These are phyloP conservation scores for Hydrocynus forskahlii DNA, from an alignment of 2,797 vertebrate species.

Conservation along the genomic window DNA sequence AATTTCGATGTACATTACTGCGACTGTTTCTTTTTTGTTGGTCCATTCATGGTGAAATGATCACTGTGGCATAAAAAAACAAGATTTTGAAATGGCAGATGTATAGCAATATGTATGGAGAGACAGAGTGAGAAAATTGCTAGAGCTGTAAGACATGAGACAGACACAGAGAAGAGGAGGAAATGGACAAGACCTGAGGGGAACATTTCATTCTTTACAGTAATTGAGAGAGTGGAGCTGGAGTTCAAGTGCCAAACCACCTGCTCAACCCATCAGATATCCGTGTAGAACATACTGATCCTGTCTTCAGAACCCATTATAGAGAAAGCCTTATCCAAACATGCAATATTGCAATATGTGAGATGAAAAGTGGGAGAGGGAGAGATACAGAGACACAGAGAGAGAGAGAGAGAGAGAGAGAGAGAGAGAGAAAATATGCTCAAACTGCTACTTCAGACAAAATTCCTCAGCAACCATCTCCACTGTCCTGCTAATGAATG, in stretches of 20 bases:
- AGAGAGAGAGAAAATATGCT: background rate
- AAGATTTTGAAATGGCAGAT: background rate
- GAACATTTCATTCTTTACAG: constrained; percentile 1
- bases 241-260: background rate
- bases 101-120: background rate
- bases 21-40: no score
- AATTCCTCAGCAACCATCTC: constrained; percentile 22
- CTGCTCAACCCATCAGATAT: constrained; percentile 16
- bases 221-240: constrained; percentile 32
- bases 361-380: background rate
- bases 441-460: constrained; percentile 18
- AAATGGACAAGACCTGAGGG: constrained; percentile 23
- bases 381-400: background rate
- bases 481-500: constrained; percentile 34
- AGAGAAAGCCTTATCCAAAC: constrained; percentile 4
- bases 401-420: background rate
- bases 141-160: background rate
- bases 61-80: no score
- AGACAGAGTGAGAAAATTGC: background rate
- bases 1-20: no score
- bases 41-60: background rate
- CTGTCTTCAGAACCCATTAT: constrained; percentile 26
- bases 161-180: background rate
- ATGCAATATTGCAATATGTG: background rate
- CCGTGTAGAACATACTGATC: constrained; percentile 14